These are phyloP conservation scores for Crotophaga sulcirostris DNA, from an alignment of 2,113 vertebrate genomes.

Conservation along the genomic window DNA sequence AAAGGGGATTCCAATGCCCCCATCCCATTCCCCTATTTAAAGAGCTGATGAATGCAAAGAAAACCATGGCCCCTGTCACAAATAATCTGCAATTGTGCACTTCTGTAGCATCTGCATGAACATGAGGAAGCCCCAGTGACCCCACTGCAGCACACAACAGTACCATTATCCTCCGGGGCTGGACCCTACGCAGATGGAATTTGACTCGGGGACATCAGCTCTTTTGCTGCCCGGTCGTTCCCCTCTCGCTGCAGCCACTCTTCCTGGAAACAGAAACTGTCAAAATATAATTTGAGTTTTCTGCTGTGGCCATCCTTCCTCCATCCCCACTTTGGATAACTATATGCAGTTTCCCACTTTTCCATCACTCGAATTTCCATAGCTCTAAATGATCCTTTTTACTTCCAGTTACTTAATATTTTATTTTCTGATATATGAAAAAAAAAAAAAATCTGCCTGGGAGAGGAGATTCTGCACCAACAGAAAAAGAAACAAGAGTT, in stretches of 20 bases:
- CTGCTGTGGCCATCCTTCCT: not conserved
- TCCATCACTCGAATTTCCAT: not conserved
- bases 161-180: not conserved
- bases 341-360: not conserved
- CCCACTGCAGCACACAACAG: not conserved
- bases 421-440: not conserved
- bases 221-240: not conserved
- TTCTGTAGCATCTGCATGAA: not conserved
- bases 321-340: not conserved
- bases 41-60: not conserved
- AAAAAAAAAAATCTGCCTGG: not conserved
- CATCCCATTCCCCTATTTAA: not conserved
- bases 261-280: not conserved
- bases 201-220: not conserved
- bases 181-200: not conserved
- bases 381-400: not conserved
- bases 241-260: not conserved
- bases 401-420: not conserved
- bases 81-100: not conserved
- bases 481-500: not conserved
- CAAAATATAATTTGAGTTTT: not conserved
- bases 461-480: not conserved
- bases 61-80: not conserved
- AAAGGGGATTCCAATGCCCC: not conserved
- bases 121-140: not conserved